A percentile compares a stretch with the other conserved stretches of the same genome.
Evolutionary conservation across 2,113 vertebrate species (phyloP).

Genomic region (Heptranchias perlo): DNA sequence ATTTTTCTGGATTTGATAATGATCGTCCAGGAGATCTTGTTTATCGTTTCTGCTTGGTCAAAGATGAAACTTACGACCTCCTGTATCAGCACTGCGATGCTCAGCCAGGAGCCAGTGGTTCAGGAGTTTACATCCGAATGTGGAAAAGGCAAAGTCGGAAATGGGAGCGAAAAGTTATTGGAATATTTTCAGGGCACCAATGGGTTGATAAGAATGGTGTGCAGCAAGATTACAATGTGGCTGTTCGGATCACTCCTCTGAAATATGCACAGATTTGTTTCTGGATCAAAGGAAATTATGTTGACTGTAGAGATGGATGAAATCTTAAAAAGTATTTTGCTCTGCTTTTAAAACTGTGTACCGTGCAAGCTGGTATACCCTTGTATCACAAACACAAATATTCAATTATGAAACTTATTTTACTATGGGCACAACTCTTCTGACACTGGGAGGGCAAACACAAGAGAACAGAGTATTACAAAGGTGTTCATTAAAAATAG

Average conservation of each 20-base stretch:
- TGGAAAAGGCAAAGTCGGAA: slow-evolving; percentile 75
- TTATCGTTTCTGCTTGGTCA: slow-evolving; percentile 86
- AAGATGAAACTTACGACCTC: slow-evolving; percentile 85
- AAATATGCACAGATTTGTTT: slow-evolving; percentile 98
- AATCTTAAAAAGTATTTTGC: not conserved
- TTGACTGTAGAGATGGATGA: slow-evolving; percentile 88
- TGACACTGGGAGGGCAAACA: not conserved
- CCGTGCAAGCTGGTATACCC: not conserved
- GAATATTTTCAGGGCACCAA: slow-evolving; percentile 94
- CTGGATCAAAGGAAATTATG: slow-evolving; percentile 96
- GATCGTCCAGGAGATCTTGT: slow-evolving; percentile 83
- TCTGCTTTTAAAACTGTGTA: not conserved
- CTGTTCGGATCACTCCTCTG: slow-evolving; percentile 89
- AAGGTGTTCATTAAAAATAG: not conserved
- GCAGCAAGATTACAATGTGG: slow-evolving; percentile 90
- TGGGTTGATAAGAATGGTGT: slow-evolving; percentile 86
- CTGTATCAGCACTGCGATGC: slow-evolving; percentile 93
- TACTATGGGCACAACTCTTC: not conserved
- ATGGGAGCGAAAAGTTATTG: slow-evolving; percentile 93
- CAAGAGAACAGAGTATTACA: not conserved
- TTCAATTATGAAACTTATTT: not conserved
- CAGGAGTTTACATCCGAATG: slow-evolving; percentile 89
- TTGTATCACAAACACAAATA: not conserved
- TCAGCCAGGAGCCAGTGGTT: slow-evolving; percentile 89
- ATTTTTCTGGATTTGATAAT: slow-evolving; percentile 92